These are phyloP conservation scores for Achlya flavicornis DNA, from an alignment of 2,888 invertebrate genomes.

Conservation along the genomic window DNA sequence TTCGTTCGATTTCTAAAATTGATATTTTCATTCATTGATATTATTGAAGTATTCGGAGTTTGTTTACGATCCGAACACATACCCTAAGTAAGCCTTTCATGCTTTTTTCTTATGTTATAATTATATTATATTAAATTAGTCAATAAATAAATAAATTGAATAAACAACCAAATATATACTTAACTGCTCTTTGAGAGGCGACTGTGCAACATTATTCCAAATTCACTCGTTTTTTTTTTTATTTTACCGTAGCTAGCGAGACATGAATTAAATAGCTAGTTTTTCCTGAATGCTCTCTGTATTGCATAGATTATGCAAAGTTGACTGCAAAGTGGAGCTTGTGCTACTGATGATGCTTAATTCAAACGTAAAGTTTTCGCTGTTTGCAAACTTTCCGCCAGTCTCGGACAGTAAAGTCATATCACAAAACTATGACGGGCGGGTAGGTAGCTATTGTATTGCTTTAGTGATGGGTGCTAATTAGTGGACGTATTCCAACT, in stretches of 20 bases:
- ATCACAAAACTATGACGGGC: constrained; percentile 12
- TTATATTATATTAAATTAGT: too few species aligned
- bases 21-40: too few species aligned
- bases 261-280: not conserved
- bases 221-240: too few species aligned
- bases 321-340: not conserved
- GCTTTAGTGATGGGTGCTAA: not conserved
- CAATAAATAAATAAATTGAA: too few species aligned
- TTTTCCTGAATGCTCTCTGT: not conserved
- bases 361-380: constrained; percentile 11
- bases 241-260: not conserved
- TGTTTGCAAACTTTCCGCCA: constrained; percentile 9
- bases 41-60: too few species aligned
- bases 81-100: too few species aligned
- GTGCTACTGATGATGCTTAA: constrained; percentile 9
- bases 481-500: not conserved
- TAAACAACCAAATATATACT: too few species aligned
- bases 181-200: too few species aligned
- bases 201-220: not conserved
- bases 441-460: not conserved
- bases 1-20: too few species aligned
- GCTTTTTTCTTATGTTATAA: too few species aligned
- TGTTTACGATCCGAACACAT: too few species aligned
- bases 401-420: constrained; percentile 15
- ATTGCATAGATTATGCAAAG: not conserved